These are phyloP conservation scores for Chalcosyrphus nemorum DNA, from an alignment of 2,888 invertebrate species.

Conservation along the genomic window DNA sequence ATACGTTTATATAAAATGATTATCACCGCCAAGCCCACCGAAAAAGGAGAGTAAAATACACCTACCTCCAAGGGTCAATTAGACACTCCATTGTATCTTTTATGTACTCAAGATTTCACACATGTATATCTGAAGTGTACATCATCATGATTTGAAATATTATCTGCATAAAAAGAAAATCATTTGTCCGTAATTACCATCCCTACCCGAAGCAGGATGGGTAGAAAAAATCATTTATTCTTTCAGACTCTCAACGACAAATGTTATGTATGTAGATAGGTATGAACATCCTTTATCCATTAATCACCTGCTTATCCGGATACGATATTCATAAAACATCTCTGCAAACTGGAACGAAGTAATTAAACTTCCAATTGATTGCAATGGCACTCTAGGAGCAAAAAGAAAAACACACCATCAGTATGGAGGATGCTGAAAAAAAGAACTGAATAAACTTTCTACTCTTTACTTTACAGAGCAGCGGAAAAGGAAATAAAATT, in stretches of 20 bases:
- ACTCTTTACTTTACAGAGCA: neutral
- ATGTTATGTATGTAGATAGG: neutral
- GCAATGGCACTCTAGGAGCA: slow-evolving; percentile 7
- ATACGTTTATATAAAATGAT: too few relatives aligned
- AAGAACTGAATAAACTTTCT: neutral
- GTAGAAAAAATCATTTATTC: neutral
- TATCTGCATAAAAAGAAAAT: too few relatives aligned
- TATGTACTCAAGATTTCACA: too few relatives aligned
- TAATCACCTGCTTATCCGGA: slow-evolving; percentile 41
- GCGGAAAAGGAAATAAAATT: slow-evolving; percentile 35
- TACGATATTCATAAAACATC: slow-evolving; percentile 18
- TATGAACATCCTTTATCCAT: neutral
- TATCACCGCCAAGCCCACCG: too few relatives aligned
- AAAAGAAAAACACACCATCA: slow-evolving; percentile 8
- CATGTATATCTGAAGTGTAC: too few relatives aligned
- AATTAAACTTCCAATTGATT: slow-evolving; percentile 38
- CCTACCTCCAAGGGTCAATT: too few relatives aligned
- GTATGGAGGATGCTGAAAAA: slow-evolving; percentile 2
- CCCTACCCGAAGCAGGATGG: neutral
- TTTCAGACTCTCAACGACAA: neutral
- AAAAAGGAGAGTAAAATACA: too few relatives aligned
- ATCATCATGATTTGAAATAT: too few relatives aligned
- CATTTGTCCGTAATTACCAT: neutral
- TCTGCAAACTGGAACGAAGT: slow-evolving; percentile 30
- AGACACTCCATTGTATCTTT: too few relatives aligned